Evolutionary conservation across 2,888 invertebrate species (phyloP).

Genomic region (Congeria kusceri): DNA sequence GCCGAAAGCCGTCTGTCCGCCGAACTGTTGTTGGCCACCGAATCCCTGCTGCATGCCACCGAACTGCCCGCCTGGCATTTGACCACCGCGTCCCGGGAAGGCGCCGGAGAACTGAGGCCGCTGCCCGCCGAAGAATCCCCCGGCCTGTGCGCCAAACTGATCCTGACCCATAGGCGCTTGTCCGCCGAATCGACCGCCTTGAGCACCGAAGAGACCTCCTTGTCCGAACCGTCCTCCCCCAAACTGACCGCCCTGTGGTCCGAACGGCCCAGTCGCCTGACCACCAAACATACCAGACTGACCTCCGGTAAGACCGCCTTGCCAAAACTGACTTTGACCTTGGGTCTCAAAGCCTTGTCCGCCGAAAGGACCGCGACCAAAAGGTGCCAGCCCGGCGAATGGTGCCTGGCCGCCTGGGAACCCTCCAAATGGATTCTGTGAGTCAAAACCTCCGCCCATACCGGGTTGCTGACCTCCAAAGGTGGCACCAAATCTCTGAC

Average conservation of each 20-base stretch:
- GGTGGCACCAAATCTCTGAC: slow-evolving; percentile 3
- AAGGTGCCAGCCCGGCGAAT: slow-evolving; percentile 11
- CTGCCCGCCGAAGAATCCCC: slow-evolving; percentile 11
- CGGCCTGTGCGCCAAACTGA: slow-evolving; percentile 26
- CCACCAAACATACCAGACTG: too few relatives aligned
- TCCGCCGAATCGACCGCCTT: slow-evolving; percentile 17
- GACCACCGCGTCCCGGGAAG: background rate
- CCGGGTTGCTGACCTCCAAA: background rate
- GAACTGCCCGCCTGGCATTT: too few relatives aligned
- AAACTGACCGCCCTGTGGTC: slow-evolving; percentile 1
- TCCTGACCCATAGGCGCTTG: slow-evolving; percentile 2
- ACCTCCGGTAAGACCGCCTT: slow-evolving; percentile 3
- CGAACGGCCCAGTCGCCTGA: too few relatives aligned
- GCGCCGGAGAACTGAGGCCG: background rate
- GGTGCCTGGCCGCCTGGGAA: background rate
- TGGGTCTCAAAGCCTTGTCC: slow-evolving; percentile 11
- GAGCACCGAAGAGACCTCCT: background rate
- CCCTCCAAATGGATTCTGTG: too few relatives aligned
- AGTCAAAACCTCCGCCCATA: slow-evolving; percentile 13
- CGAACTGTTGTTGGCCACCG: too few relatives aligned
- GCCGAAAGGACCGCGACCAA: slow-evolving; percentile 19
- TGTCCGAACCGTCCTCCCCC: slow-evolving; percentile 8
- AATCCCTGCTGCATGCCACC: too few relatives aligned
- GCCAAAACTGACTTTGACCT: slow-evolving; percentile 20
- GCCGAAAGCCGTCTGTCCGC: too few relatives aligned